Evolutionary conservation across 2,797 vertebrate species (phyloP).

Genomic region (Pipistrellus kuhlii): DNA sequence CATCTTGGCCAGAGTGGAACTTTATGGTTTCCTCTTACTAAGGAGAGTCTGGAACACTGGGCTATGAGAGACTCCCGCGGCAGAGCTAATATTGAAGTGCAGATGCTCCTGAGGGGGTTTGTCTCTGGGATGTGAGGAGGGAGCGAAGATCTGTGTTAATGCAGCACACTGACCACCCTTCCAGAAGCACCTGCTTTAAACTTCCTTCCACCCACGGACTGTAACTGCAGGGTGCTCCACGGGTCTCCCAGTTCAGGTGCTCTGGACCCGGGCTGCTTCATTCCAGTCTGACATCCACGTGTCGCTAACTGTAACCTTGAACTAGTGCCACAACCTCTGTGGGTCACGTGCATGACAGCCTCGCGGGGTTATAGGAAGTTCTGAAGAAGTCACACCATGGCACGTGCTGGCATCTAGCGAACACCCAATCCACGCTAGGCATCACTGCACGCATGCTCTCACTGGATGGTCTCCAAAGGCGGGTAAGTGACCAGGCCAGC

Average conservation of each 20-base stretch:
- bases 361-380: not conserved
- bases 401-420: not conserved
- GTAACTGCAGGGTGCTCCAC: not conserved
- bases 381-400: not conserved
- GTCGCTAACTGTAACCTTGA: not conserved
- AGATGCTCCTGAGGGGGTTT: not conserved
- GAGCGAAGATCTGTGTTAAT: not conserved
- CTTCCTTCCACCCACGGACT: not conserved
- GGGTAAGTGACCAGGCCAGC: not conserved
- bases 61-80: not conserved
- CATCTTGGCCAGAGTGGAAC: not conserved
- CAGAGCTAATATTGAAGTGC: not conserved
- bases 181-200: not conserved
- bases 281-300: not conserved
- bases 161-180: no score
- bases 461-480: not conserved
- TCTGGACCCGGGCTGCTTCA: not conserved
- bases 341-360: not conserved
- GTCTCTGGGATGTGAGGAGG: not conserved
- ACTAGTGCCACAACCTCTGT: not conserved
- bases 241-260: slow-evolving; percentile 3
- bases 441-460: not conserved
- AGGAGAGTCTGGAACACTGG: not conserved
- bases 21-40: not conserved
- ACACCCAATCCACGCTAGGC: not conserved